A percentile compares a stretch with the other conserved stretches of the same genome.
These are phyloP conservation scores for Isotomurus palustris DNA, from an alignment of 2,888 invertebrate genomes.

Conservation along the genomic window DNA sequence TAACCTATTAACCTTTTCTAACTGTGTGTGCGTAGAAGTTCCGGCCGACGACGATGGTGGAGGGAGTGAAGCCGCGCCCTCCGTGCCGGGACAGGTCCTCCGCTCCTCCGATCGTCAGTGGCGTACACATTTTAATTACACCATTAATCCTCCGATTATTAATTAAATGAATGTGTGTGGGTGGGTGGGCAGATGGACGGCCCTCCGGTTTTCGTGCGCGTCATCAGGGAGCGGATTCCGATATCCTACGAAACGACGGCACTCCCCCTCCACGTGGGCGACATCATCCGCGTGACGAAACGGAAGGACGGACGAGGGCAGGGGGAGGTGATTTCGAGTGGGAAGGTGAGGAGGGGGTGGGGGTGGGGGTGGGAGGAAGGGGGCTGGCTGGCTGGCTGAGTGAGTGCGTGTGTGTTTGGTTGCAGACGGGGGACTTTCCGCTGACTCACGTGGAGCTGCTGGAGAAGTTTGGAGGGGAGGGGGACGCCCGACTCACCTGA, in stretches of 20 bases:
- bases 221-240: slow-evolving; percentile 86
- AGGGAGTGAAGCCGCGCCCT: neutral
- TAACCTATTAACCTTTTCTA: neutral
- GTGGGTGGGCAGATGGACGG: slow-evolving; percentile 56
- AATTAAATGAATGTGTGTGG: neutral
- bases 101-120: neutral
- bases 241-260: slow-evolving; percentile 96
- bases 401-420: no score
- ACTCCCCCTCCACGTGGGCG: slow-evolving; percentile 85
- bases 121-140: neutral
- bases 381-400: no score
- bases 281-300: slow-evolving; percentile 86
- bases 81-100: neutral
- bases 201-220: slow-evolving; percentile 84
- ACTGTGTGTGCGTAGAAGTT: neutral
- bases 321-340: slow-evolving; percentile 63
- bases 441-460: slow-evolving; percentile 96
- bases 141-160: neutral
- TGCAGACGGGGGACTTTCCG: slow-evolving; percentile 72
- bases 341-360: neutral
- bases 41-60: neutral
- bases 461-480: no score
- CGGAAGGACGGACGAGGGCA: slow-evolving; percentile 49
- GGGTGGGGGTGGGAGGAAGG: no score
- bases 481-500: no score